These are phyloP conservation scores for Catocala sponsa DNA, from an alignment of 2,888 invertebrate species.

Conservation along the genomic window DNA sequence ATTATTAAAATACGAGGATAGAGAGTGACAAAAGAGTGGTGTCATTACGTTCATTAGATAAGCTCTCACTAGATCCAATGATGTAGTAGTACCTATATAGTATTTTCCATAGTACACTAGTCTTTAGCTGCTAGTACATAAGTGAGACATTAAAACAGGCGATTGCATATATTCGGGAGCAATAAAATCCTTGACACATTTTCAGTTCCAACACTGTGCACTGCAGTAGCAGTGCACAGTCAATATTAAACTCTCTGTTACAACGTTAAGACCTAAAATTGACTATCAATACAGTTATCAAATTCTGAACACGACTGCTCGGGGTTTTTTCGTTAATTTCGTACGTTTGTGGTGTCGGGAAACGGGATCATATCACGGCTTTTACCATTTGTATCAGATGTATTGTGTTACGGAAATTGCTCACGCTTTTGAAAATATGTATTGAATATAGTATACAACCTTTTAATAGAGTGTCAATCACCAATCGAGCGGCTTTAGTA, in stretches of 20 bases:
- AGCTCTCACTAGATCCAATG: no score
- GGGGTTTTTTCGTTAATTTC: constrained; percentile 36
- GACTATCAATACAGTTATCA: constrained; percentile 6
- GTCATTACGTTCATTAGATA: no score
- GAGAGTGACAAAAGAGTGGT: no score
- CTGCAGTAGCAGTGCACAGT: background rate
- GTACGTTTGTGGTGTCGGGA: constrained; percentile 33
- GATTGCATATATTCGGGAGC: constrained; percentile 35
- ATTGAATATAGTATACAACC: no score
- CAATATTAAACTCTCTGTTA: constrained; percentile 9
- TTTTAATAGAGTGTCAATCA: no score
- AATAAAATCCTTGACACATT: constrained; percentile 43
- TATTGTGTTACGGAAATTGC: constrained; percentile 20
- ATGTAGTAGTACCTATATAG: no score
- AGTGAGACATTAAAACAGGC: background rate
- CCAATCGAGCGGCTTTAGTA: no score
- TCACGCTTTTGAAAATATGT: background rate
- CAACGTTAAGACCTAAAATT: constrained; percentile 15
- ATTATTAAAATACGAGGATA: no score
- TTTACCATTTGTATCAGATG: constrained; percentile 19
- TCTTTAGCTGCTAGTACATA: background rate
- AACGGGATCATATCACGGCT: constrained; percentile 34
- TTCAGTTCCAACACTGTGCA: constrained; percentile 15
- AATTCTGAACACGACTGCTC: constrained; percentile 33
- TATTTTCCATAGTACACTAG: no score